Conservation (phyloP, 2,113 vertebrate species). For the Grallaria varia region DNA sequence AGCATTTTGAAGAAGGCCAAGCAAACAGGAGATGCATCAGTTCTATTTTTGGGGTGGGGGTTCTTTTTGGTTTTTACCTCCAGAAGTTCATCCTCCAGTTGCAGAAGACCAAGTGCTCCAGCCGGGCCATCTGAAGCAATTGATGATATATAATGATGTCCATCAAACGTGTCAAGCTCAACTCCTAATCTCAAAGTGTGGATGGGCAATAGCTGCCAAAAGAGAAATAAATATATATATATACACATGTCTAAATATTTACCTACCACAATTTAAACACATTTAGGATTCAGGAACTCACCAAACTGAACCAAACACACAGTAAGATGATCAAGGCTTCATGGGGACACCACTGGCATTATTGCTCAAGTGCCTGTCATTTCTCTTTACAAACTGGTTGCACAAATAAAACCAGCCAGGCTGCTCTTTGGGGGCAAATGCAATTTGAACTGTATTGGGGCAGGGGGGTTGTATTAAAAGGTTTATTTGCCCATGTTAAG, state of each 20-base stretch:
- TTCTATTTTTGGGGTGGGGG: not conserved
- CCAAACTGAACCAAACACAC: not conserved
- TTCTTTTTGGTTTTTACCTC: conserved; percentile 78
- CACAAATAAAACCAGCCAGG: not conserved
- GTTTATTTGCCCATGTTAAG: not conserved
- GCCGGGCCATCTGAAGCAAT: conserved; percentile 85
- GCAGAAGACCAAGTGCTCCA: conserved; percentile 80
- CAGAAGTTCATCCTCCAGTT: conserved; percentile 91
- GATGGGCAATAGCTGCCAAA: conserved; percentile 85
- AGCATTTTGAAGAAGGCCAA: not conserved
- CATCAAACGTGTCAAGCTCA: conserved; percentile 93
- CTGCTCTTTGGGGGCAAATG: not conserved
- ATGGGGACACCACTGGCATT: not conserved
- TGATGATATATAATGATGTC: conserved; percentile 95
- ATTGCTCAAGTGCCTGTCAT: not conserved
- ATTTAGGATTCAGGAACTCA: not conserved
- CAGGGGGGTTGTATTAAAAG: not conserved
- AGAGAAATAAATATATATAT: not conserved
- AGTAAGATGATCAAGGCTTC: not conserved
- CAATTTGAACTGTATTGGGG: not conserved
- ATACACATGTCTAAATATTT: not conserved
- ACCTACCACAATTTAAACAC: not conserved
- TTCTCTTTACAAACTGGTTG: not conserved
- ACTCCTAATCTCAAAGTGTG: conserved; percentile 92
- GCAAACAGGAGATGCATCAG: not conserved